Percentiles rank a stretch among this genome's conserved stretches.
These are phyloP conservation scores for Pelagia noctiluca DNA, from an alignment of 30 jellyfish, hydroid and myxozoan genomes.

Conservation along the genomic window DNA sequence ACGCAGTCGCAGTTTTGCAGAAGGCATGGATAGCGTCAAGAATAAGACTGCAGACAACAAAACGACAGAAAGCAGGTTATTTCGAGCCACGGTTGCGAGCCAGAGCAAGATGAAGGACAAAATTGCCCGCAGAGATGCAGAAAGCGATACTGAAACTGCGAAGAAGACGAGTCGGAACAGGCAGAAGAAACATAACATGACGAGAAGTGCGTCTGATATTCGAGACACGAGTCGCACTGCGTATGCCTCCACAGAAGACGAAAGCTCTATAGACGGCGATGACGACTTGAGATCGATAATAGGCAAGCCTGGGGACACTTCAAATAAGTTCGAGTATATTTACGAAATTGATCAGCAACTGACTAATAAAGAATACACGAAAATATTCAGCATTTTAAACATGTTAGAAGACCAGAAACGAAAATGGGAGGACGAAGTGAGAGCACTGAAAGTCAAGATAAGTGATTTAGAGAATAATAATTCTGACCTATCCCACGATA, in stretches of 20 bases:
- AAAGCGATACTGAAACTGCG: conserved; percentile 62
- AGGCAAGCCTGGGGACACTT: background rate
- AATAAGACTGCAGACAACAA: background rate
- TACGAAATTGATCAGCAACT: conserved; percentile 80
- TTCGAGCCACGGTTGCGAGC: conserved; percentile 86
- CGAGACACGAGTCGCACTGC: conserved; percentile 27
- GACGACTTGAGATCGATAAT: background rate
- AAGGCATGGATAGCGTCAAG: conserved; percentile 44
- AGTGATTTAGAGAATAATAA: conserved; percentile 64
- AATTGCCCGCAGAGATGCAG: conserved; percentile 55
- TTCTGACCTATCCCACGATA: conserved; percentile 76
- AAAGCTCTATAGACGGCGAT: conserved; percentile 70
- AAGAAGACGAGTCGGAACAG: background rate
- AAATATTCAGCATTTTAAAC: conserved; percentile 74
- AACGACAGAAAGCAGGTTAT: conserved; percentile 63
- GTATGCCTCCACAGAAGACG: conserved; percentile 69
- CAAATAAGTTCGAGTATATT: conserved; percentile 65
- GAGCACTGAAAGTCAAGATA: conserved; percentile 53
- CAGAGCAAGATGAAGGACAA: conserved; percentile 66
- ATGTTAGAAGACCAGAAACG: conserved; percentile 88
- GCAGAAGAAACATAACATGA: background rate
- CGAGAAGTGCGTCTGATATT: conserved; percentile 64
- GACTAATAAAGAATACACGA: conserved; percentile 81
- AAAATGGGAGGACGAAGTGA: conserved; percentile 86
- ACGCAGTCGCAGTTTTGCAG: conserved; percentile 68